Evolutionary conservation across 2,888 invertebrate species (phyloP), one percentile per base, ranked within the genome.

Genomic region (Eulithis prunata): DNA sequence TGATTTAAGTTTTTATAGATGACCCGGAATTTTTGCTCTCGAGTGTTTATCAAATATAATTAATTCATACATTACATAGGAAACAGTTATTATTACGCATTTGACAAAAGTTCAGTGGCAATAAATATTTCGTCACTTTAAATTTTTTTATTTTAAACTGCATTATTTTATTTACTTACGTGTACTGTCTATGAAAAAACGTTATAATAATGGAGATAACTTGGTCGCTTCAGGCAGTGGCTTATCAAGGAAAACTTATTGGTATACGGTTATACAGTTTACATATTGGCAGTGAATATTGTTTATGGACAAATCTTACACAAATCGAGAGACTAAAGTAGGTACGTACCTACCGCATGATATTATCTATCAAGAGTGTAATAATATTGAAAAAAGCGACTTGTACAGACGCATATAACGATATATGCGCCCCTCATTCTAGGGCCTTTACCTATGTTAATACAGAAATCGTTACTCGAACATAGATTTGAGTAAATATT

Each of bases 61-160:
- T 32, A 32, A 32, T 32, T 5, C 32, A 47, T 47, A 47, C 21
- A 60, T 60, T 61, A 47, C 41, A 47, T 46, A 65, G 60, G 65
- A 65, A 61, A 57, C 60, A 57, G 57, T 64, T 32, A 32, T 41
- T 41, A 41, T 10, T 41, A 8, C 2, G 8, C 8, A 41, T 43
- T 60, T 60, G 54, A 41, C 14, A 36, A 28, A 32, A 7, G 38
- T 8, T 21, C 3, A 21, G 41, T 21, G 2, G 4, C 0, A 21
- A 21, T 49, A 45, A n/a, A 47, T 49, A 49, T 21, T 49, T 11
- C 21, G 21, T 1, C 21, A 11, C 21, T 41, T 10, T 41, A 10
- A 41, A 21, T 11, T 47, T 47, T 14, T 14, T 8, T 14, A 13
- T n/a, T 3, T n/a, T 12, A 6, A 47, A 13, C 13, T 47, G 13